Conservation (phyloP, 2,113 vertebrate genomes). For the Serranochromis macrocephalus region DNA sequence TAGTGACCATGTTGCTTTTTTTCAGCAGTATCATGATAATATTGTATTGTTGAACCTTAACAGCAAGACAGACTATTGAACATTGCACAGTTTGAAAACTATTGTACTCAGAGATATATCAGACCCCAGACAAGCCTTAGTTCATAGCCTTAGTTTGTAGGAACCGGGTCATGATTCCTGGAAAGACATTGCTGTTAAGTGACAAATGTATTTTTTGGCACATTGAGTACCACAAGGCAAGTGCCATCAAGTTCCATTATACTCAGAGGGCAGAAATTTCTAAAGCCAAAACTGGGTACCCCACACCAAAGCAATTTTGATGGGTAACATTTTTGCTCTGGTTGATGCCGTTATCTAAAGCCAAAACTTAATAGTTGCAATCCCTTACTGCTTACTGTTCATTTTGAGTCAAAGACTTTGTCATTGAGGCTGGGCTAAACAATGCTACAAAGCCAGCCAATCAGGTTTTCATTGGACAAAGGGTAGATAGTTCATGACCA, state of each 20-base stretch:
- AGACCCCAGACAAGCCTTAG: neutral
- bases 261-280: neutral
- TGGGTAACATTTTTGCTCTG: neutral
- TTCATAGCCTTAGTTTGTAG: neutral
- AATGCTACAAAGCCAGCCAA: conserved; percentile 55
- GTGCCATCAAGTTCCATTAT: neutral
- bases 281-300: neutral
- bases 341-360: neutral
- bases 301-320: neutral
- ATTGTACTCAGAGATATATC: neutral
- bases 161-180: neutral
- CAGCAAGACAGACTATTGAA: neutral
- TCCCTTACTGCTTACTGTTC: neutral
- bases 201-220: neutral
- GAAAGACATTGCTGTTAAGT: neutral
- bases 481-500: conserved; percentile 42
- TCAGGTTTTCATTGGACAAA: conserved; percentile 46
- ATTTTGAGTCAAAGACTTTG: conserved; percentile 9
- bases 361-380: neutral
- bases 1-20: neutral
- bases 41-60: neutral
- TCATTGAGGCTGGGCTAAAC: conserved; percentile 34
- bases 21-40: neutral
- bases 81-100: neutral
- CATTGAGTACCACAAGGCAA: neutral